Conservation (phyloP, 2,797 vertebrate genomes). For the Lindbergichthys nudifrons region DNA sequence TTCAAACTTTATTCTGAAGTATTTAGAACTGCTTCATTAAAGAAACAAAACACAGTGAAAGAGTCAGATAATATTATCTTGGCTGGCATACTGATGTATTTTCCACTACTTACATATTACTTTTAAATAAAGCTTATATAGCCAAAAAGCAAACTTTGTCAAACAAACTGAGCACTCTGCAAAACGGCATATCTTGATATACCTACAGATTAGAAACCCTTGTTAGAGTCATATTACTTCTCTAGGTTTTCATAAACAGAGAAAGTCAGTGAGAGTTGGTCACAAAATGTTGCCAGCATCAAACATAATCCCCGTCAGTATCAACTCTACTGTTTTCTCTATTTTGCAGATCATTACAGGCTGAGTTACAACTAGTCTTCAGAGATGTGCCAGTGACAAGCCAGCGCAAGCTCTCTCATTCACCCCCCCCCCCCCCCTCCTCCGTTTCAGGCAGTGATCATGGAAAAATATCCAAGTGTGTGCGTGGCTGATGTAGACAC, state of each 20-base stretch:
- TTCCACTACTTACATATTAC: not conserved
- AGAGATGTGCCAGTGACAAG: slow-evolving; percentile 53
- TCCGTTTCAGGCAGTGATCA: slow-evolving; percentile 45
- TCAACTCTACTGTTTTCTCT: not conserved
- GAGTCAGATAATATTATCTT: not conserved
- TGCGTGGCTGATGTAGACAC: slow-evolving; percentile 32
- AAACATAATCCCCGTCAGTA: not conserved
- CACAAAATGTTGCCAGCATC: not conserved
- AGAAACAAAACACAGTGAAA: not conserved
- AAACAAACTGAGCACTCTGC: slow-evolving; percentile 1
- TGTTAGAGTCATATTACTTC: not conserved
- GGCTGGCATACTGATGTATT: not conserved
- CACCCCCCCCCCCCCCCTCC: slow-evolving; percentile 20
- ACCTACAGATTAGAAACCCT: not conserved
- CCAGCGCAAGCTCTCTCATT: slow-evolving; percentile 52
- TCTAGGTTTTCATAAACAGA: not conserved
- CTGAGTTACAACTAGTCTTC: slow-evolving; percentile 22
- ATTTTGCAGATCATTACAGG: slow-evolving; percentile 5
- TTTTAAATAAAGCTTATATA: slow-evolving; percentile 8
- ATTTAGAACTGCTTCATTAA: slow-evolving; percentile 2
- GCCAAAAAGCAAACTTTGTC: not conserved
- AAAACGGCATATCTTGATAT: not conserved
- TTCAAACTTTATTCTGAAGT: not conserved
- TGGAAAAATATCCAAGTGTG: slow-evolving; percentile 58
- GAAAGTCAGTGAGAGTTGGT: not conserved